Conservation (phyloP, 2,888 invertebrate genomes). For the Idaea dimidiata region DNA sequence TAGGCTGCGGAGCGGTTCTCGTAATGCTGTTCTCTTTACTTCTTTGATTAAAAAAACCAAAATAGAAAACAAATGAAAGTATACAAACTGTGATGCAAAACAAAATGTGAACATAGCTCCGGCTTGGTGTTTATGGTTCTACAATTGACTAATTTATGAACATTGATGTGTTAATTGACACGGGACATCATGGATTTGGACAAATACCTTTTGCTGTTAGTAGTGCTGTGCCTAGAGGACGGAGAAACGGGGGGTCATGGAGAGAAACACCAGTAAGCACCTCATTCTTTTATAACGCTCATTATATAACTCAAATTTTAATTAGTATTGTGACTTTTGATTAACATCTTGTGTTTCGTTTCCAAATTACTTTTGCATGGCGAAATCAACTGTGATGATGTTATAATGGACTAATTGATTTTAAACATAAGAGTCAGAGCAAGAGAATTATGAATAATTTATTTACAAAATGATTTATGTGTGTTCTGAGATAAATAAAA, state of each 20-base stretch:
- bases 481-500: neutral
- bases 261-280: conserved; percentile 67
- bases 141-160: conserved; percentile 40
- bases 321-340: neutral
- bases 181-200: conserved; percentile 51
- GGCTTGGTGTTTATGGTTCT: conserved; percentile 41
- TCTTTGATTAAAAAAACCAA: conserved; percentile 49
- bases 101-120: conserved; percentile 62
- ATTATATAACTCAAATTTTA: neutral
- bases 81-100: conserved; percentile 46
- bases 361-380: neutral
- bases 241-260: conserved; percentile 69
- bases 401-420: neutral
- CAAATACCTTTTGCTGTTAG: conserved; percentile 55
- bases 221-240: conserved; percentile 52
- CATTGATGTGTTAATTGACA: conserved; percentile 32
- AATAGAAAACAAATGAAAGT: conserved; percentile 51
- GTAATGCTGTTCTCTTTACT: conserved; percentile 46
- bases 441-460: neutral
- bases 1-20: conserved; percentile 52
- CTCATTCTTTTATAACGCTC: neutral
- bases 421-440: neutral
- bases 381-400: neutral
- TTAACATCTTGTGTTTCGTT: neutral
- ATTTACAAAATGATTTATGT: neutral